Evolutionary conservation across 2,113 vertebrate genomes (phyloP).

Genomic region (Promerops cafer): DNA sequence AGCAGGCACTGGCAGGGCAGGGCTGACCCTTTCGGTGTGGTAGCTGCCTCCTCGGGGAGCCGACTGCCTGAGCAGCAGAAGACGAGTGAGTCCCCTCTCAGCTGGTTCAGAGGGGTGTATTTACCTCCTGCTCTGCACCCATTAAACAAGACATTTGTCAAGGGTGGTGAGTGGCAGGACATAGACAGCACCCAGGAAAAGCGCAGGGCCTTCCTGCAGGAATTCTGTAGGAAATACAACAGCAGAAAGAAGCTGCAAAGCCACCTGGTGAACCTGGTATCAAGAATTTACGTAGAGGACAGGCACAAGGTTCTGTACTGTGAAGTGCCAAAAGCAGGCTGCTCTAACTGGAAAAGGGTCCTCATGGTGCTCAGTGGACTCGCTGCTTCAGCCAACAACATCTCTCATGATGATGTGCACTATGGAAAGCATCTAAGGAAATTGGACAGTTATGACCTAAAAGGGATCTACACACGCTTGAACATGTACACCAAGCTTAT

Average conservation of each 20-base stretch:
- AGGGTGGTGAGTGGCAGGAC: constrained; percentile 48
- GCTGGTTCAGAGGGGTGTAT: constrained; percentile 15
- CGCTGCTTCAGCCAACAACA: constrained; percentile 62
- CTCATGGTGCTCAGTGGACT: constrained; percentile 74
- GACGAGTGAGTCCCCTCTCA: neutral
- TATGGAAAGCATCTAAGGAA: constrained; percentile 73
- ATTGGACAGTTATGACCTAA: constrained; percentile 71
- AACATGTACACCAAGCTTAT: constrained; percentile 72
- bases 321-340: constrained; percentile 75
- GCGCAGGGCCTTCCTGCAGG: constrained; percentile 64
- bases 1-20: neutral
- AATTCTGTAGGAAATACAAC: constrained; percentile 68
- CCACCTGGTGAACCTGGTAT: constrained; percentile 63
- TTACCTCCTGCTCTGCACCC: constrained; percentile 1
- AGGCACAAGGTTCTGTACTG: constrained; percentile 77
- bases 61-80: neutral
- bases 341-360: constrained; percentile 77
- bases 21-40: neutral
- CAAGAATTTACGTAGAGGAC: constrained; percentile 76
- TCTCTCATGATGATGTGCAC: constrained; percentile 75
- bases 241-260: constrained; percentile 7
- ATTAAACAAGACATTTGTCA: constrained; percentile 52
- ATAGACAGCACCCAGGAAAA: constrained; percentile 52
- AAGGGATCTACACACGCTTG: constrained; percentile 67
- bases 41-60: neutral